Evolutionary conservation across 2,888 invertebrate genomes (phyloP).

Genomic region (Strigamia maritima): DNA sequence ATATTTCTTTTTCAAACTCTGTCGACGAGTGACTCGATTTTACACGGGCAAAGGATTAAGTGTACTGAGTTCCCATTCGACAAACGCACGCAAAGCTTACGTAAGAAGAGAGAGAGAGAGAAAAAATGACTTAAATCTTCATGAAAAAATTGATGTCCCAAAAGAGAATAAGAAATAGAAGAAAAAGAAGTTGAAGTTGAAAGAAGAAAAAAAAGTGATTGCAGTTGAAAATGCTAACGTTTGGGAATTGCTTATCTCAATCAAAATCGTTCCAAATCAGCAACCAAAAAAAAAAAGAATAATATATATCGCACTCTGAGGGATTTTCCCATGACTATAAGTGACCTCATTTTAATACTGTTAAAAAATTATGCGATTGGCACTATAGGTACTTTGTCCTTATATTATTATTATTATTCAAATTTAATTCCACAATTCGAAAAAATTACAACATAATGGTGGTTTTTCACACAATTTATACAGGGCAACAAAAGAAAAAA

Average conservation of each 20-base stretch:
- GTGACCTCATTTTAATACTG: too few species aligned
- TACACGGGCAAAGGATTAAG: constrained; percentile 15
- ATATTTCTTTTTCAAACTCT: constrained; percentile 15
- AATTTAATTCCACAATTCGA: too few species aligned
- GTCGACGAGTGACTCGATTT: constrained; percentile 15
- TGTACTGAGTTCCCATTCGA: neutral
- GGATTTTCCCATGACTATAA: too few species aligned
- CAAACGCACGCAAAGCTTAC: constrained; percentile 9
- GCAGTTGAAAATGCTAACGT: neutral
- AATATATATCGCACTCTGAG: too few species aligned
- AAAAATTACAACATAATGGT: too few species aligned
- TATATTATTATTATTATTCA: too few species aligned
- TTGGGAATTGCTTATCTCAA: neutral
- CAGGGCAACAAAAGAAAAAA: too few species aligned
- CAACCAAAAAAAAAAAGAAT: too few species aligned
- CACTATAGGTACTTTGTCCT: too few species aligned
- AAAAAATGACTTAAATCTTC: neutral
- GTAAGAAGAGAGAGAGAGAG: neutral
- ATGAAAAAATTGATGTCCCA: constrained; percentile 3
- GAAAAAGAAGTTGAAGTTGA: neutral
- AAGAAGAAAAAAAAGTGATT: neutral
- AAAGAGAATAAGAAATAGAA: neutral
- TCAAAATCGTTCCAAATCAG: neutral
- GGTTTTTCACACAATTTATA: too few species aligned
- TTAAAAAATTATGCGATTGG: too few species aligned